These are phyloP conservation scores for Chloropsis hardwickii DNA, from an alignment of 2,113 vertebrate genomes.

Conservation along the genomic window DNA sequence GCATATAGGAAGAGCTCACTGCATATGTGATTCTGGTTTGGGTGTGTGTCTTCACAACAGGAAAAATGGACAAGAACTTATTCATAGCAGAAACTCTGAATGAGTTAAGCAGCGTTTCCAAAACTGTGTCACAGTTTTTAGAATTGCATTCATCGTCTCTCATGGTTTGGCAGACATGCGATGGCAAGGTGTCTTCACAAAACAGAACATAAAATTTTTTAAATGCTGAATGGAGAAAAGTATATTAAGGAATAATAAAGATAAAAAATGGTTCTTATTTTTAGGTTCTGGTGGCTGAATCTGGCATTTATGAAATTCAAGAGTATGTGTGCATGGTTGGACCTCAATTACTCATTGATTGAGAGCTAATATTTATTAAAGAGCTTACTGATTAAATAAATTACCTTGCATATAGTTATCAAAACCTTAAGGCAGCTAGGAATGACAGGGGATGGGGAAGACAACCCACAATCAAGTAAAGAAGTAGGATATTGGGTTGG, in stretches of 20 bases:
- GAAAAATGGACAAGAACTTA: not conserved
- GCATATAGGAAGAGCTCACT: not conserved
- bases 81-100: not conserved
- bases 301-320: not conserved
- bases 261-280: not conserved
- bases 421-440: not conserved
- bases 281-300: not conserved
- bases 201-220: not conserved
- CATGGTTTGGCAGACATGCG: not conserved
- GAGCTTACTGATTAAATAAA: not conserved
- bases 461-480: not conserved
- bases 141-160: not conserved
- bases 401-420: not conserved
- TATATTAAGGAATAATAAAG: not conserved
- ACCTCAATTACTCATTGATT: not conserved
- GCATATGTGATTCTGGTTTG: not conserved
- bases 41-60: not conserved
- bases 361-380: not conserved
- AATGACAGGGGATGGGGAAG: not conserved
- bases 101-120: not conserved
- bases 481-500: not conserved
- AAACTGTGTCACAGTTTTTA: not conserved
- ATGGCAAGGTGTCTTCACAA: not conserved
- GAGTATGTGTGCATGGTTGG: not conserved
- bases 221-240: not conserved